A percentile compares a stretch with the other conserved stretches of the same genome.
Evolutionary conservation across 2,797 vertebrate species (phyloP).

Genomic region (Chloroceryle amazona): DNA sequence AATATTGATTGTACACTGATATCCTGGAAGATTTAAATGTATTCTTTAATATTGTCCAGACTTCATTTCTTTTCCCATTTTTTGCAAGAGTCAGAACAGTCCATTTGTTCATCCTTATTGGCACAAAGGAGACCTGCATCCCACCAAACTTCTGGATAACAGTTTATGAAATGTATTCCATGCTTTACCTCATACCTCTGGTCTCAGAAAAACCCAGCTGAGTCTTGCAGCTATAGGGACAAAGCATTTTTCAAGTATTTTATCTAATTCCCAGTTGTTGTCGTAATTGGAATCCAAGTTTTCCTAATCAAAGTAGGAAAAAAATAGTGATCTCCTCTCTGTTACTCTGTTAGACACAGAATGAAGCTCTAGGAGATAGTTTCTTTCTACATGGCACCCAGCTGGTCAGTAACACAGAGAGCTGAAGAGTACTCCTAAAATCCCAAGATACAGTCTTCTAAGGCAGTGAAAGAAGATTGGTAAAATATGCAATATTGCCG

Average conservation of each 20-base stretch:
- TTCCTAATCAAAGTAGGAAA: neutral
- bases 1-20: neutral
- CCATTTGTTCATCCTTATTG: neutral
- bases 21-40: neutral
- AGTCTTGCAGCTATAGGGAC: neutral
- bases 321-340: neutral
- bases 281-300: neutral
- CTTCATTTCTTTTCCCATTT: neutral
- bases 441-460: neutral
- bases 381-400: neutral
- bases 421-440: neutral
- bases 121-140: neutral
- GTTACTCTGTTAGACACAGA: neutral
- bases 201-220: neutral
- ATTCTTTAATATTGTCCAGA: neutral
- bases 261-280: neutral
- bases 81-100: neutral
- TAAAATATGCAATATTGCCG: neutral
- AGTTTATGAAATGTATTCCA: neutral
- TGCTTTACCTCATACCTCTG: neutral
- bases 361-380: neutral
- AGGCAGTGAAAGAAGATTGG: neutral
- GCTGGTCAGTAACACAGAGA: neutral
- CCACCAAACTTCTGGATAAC: neutral
- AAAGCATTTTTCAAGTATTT: neutral